Percentiles rank a stretch among this genome's conserved stretches.
Evolutionary conservation across 2,888 invertebrate species (phyloP).

Genomic region (Diachrysia chrysitis): DNA sequence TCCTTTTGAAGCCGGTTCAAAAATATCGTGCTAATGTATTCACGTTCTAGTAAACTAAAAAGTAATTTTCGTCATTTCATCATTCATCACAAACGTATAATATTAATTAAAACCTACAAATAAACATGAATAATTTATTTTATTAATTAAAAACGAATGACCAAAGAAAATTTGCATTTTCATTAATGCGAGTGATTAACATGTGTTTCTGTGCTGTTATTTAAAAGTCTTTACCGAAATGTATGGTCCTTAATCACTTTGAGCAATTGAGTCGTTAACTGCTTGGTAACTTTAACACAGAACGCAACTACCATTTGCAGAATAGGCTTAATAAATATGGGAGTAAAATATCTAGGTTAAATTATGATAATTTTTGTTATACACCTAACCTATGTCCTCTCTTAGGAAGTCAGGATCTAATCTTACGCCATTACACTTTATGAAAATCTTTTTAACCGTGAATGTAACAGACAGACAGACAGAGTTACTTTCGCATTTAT

Average conservation of each 20-base stretch:
- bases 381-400: too few species aligned
- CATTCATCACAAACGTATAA: too few species aligned
- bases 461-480: too few species aligned
- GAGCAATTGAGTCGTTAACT: background rate
- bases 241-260: slow-evolving; percentile 2
- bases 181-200: slow-evolving; percentile 5
- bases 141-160: slow-evolving; percentile 7
- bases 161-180: slow-evolving; percentile 3
- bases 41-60: background rate
- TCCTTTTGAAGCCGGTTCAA: too few species aligned
- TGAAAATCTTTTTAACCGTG: too few species aligned
- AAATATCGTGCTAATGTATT: background rate
- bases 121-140: slow-evolving; percentile 7
- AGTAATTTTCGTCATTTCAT: background rate
- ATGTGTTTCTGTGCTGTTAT: background rate
- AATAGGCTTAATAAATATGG: too few species aligned
- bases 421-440: too few species aligned
- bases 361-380: too few species aligned
- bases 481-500: too few species aligned
- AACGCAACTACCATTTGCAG: background rate
- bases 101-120: background rate
- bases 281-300: background rate
- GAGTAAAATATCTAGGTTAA: too few species aligned
- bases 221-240: background rate
- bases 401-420: too few species aligned